phyloP scores from a whole-genome alignment of 2,113 vertebrate genomes.

The Notechis scutatus region DNA sequence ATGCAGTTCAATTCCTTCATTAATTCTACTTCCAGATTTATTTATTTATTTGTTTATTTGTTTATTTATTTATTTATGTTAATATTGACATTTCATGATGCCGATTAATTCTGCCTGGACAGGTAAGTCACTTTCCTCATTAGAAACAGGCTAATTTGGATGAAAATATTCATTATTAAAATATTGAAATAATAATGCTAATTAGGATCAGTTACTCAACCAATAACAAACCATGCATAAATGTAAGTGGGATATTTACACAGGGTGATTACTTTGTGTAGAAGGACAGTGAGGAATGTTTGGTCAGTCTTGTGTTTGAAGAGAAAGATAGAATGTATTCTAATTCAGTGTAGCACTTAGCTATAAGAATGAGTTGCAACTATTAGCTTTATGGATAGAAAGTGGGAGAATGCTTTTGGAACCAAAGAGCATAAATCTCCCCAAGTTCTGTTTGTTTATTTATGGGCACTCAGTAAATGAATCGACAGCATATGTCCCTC shows the following conservation, averaged over 20 bases:
- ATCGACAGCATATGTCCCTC: not conserved
- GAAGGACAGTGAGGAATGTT: not conserved
- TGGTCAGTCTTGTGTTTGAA: not conserved
- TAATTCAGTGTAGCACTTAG: not conserved
- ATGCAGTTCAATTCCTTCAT: not conserved
- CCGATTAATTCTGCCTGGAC: not conserved
- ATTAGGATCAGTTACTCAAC: not conserved
- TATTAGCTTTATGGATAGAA: not conserved
- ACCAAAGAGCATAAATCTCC: not conserved
- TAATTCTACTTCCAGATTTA: not conserved
- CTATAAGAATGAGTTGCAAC: not conserved
- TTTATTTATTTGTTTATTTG: too few relatives aligned
- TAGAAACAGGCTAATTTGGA: not conserved
- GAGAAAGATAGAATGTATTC: not conserved
- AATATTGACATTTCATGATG: not conserved
- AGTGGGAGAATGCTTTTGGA: not conserved
- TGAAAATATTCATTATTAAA: not conserved
- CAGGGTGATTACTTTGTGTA: not conserved
- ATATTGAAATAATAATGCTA: not conserved
- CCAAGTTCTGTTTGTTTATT: not conserved
- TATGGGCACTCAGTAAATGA: not conserved
- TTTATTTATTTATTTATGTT: too few relatives aligned
- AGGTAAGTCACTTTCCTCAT: not conserved
- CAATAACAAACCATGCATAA: not conserved
- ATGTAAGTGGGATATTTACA: not conserved